These are phyloP conservation scores for Mycteria americana DNA, from an alignment of 2,797 vertebrate genomes.

Conservation along the genomic window DNA sequence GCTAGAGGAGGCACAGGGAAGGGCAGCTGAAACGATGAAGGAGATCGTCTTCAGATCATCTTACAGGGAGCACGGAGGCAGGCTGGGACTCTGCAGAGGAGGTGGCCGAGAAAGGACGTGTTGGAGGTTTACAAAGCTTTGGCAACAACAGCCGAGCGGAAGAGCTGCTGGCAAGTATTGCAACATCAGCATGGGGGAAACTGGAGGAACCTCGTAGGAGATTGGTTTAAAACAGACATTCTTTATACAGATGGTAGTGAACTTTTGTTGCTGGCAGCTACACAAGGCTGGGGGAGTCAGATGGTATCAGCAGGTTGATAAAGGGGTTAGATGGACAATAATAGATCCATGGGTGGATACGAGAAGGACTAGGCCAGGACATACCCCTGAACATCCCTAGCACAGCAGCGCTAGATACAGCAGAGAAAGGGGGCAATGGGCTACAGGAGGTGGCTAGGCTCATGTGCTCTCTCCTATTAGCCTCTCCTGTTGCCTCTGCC, in stretches of 20 bases:
- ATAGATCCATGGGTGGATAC: not conserved
- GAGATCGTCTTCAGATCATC: not conserved
- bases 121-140: not conserved
- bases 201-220: not conserved
- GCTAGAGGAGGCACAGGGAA: not conserved
- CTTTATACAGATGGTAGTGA: not conserved
- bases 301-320: not conserved
- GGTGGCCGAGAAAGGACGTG: accelerated
- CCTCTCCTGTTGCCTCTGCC: not conserved
- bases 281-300: not conserved
- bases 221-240: not conserved
- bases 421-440: not conserved
- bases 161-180: not conserved
- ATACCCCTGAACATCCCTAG: not conserved
- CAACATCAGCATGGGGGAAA: not conserved
- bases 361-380: not conserved
- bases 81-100: not conserved
- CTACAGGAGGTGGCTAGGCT: not conserved
- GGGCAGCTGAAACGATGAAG: not conserved
- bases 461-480: accelerated
- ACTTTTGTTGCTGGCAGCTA: not conserved
- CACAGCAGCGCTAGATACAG: not conserved
- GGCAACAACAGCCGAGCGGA: not conserved
- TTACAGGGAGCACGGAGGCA: not conserved
- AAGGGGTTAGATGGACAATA: not conserved